phyloP scores from a whole-genome alignment of 2,113 vertebrate genomes.

The Nycticorax nycticorax region DNA sequence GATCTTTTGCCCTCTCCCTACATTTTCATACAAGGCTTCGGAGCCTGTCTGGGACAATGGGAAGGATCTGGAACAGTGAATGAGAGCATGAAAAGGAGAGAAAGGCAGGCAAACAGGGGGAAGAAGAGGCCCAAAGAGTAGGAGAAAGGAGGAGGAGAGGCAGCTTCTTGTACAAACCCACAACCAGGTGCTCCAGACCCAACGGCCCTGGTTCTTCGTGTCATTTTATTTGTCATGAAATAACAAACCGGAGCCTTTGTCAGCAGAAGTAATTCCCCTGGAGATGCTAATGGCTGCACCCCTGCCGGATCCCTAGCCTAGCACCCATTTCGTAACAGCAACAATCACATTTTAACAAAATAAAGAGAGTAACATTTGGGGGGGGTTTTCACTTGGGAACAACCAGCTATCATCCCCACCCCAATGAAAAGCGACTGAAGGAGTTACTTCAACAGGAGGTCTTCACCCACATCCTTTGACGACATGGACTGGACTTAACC shows the following conservation, averaged over 20 bases:
- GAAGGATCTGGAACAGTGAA: background rate
- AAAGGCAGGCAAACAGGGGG: background rate
- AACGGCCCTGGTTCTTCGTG: background rate
- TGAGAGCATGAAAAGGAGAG: background rate
- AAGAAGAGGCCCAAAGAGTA: background rate
- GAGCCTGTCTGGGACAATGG: background rate
- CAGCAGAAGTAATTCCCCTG: background rate
- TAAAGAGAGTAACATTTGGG: background rate
- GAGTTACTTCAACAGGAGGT: background rate
- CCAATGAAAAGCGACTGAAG: background rate
- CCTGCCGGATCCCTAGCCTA: background rate
- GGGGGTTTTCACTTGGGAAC: background rate
- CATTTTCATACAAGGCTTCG: background rate
- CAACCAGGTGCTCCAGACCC: background rate
- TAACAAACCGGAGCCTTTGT: background rate
- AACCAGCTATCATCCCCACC: background rate
- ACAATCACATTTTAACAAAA: background rate
- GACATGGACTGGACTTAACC: background rate
- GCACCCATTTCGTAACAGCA: background rate
- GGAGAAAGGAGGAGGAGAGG: background rate
- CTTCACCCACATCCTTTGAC: background rate
- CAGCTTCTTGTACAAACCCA: background rate
- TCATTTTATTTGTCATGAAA: background rate
- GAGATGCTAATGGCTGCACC: background rate
- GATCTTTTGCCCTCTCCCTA: conserved; percentile 52